Base-by-base conservation (phyloP, 1,140 invertebrate species). In the Drosophila bifasciata region DNA sequence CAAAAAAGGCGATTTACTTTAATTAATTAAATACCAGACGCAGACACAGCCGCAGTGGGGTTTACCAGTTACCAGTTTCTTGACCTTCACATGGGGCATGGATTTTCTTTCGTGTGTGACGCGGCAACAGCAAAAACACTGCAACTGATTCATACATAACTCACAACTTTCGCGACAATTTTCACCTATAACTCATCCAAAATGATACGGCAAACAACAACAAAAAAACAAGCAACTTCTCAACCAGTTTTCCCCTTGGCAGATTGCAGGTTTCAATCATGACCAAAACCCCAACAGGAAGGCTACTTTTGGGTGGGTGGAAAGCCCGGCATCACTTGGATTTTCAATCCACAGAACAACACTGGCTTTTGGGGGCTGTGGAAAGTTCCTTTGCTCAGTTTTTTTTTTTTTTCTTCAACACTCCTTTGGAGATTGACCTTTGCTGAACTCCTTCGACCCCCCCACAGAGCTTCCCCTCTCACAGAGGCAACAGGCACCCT, bases 81-180 rank as follows among this genome's bases (percentile, higher is more conserved):
- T 86, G 81, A 86, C 81, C 81, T 86, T 86, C 81, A 70, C 49
- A 36, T 4, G 11, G 32, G 40, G 21, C 48, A 40, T 17, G 48
- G 76, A 43, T 80, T 76, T 84, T 56, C 11, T 45, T 41, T 41
- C 13, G 15, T 71, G 58, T 58, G 70, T 60, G 71, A 68, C 61
- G 50, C 46, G 21, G 23, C 32, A 40, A 36, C 36, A 32, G 5
- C 13, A 17, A 5, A 25, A 48, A 21, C 13, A 36, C n/a, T n/a
- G 3, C 28, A 62, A 16, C 41, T 4, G 15, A 49, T 67, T 73
- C 53, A 85, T 73, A 85, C 81, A 85, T 86, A 85, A 86, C 81
- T 85, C 81, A 85, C 80, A 76, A 85, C 80, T 85, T 85, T 86
- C 81, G 81, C 81, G 81, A 86, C 81, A 86, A 86, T 86, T 86